A percentile compares a stretch with the other conserved stretches of the same genome.
Conservation (phyloP, 2,888 invertebrate genomes). For the Tyria jacobaeae region DNA sequence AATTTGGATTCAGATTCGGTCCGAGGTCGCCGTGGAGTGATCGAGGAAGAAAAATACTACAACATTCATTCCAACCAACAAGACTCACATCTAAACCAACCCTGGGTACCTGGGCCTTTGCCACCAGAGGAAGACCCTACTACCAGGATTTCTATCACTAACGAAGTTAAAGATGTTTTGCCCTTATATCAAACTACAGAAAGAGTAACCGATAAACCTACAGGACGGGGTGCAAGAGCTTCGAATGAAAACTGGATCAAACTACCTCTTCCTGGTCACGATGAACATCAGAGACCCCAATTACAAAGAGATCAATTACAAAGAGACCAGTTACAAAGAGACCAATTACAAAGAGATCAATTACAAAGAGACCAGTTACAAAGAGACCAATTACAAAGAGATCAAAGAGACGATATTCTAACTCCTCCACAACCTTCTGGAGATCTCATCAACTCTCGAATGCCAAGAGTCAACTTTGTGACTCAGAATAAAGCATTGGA, state of each 20-base stretch:
- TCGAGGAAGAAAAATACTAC: conserved; percentile 81
- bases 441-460: conserved; percentile 85
- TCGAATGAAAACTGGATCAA: conserved; percentile 88
- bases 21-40: conserved; percentile 78
- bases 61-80: conserved; percentile 69
- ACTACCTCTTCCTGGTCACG: conserved; percentile 81
- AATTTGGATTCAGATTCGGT: conserved; percentile 61
- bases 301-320: conserved; percentile 35
- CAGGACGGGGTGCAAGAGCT: conserved; percentile 86
- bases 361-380: conserved; percentile 35
- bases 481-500: conserved; percentile 87
- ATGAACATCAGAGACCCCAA: conserved; percentile 54
- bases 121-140: conserved; percentile 76
- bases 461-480: conserved; percentile 89
- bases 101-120: conserved; percentile 80
- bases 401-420: conserved; percentile 73
- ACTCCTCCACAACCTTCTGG: conserved; percentile 84
- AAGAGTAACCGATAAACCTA: conserved; percentile 81
- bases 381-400: conserved; percentile 39
- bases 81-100: conserved; percentile 60
- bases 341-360: conserved; percentile 44
- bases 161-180: conserved; percentile 67
- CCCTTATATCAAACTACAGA: conserved; percentile 77
- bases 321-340: conserved; percentile 35
- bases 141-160: conserved; percentile 76